Evolutionary conservation across 2,797 vertebrate species (phyloP).

Genomic region (Cynopterus sphinx): DNA sequence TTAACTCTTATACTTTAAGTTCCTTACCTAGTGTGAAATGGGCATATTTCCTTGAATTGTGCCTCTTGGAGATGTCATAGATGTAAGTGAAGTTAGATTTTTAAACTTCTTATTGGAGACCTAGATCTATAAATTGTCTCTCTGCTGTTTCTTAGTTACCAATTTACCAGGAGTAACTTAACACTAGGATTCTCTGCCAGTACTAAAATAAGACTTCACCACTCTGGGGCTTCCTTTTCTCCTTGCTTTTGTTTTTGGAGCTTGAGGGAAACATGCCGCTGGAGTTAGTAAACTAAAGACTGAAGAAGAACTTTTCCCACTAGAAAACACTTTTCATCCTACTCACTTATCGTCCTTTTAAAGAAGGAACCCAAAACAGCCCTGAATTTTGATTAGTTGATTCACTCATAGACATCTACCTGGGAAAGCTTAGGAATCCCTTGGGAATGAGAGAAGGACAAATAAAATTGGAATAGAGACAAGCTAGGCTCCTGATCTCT

Average conservation of each 20-base stretch:
- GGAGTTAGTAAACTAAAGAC: slow-evolving; percentile 13
- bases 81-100: slow-evolving; percentile 57
- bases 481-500: not conserved
- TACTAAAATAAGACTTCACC: slow-evolving; percentile 71
- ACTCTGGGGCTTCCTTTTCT: slow-evolving; percentile 57
- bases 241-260: slow-evolving; percentile 64
- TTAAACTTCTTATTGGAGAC: slow-evolving; percentile 41
- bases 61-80: slow-evolving; percentile 2
- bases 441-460: not conserved
- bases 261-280: slow-evolving; percentile 1
- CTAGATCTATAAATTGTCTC: slow-evolving; percentile 51
- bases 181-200: slow-evolving; percentile 67
- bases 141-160: slow-evolving; percentile 67
- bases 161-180: slow-evolving; percentile 71
- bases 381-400: slow-evolving; percentile 39
- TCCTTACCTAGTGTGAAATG: slow-evolving; percentile 37
- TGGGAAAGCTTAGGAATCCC: not conserved
- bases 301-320: slow-evolving; percentile 12
- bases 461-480: not conserved
- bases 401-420: slow-evolving; percentile 18
- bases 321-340: slow-evolving; percentile 50
- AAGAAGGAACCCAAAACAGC: slow-evolving; percentile 18
- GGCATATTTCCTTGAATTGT: slow-evolving; percentile 1
- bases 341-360: not conserved
- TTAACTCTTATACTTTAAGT: slow-evolving; percentile 1